A percentile compares a stretch with the other conserved stretches of the same genome.
Evolutionary conservation across 2,888 invertebrate genomes (phyloP).

Genomic region (Acanthosoma haemorrhoidale): DNA sequence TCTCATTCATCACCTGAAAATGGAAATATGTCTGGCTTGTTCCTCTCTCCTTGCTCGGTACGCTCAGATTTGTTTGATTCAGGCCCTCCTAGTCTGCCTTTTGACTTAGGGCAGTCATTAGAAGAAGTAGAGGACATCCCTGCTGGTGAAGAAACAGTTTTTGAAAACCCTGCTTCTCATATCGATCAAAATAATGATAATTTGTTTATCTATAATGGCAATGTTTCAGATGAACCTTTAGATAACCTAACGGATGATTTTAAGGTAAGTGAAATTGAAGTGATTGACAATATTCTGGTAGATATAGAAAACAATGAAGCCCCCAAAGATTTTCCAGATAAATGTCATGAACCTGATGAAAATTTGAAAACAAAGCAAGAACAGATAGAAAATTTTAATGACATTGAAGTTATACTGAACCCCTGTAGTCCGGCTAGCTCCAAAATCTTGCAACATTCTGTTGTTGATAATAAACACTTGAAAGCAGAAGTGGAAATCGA

Average conservation of each 20-base stretch:
- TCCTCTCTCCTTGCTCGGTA: constrained; percentile 42
- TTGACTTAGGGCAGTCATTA: constrained; percentile 38
- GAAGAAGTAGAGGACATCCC: constrained; percentile 39
- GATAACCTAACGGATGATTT: neutral
- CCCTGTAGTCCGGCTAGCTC: neutral
- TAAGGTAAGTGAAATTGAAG: neutral
- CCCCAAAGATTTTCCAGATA: neutral
- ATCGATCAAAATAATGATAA: constrained; percentile 11
- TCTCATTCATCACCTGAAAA: constrained; percentile 39
- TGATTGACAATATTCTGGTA: neutral
- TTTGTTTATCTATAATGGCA: neutral
- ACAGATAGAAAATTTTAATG: neutral
- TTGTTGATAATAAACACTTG: constrained; percentile 29
- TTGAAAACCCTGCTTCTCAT: constrained; percentile 29
- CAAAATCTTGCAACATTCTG: constrained; percentile 3
- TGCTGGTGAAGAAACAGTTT: constrained; percentile 16
- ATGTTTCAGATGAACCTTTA: neutral
- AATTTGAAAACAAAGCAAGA: neutral
- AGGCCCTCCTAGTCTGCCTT: constrained; percentile 40
- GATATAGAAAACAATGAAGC: neutral
- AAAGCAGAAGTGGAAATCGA: constrained; percentile 34
- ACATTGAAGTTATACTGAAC: neutral
- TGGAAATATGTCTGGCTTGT: constrained; percentile 42
- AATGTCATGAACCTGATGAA: neutral
- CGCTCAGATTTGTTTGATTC: constrained; percentile 40